Evolutionary conservation across 2,113 vertebrate genomes (phyloP), one percentile per base, ranked within the genome.

Genomic region (Fregata magnificens): DNA sequence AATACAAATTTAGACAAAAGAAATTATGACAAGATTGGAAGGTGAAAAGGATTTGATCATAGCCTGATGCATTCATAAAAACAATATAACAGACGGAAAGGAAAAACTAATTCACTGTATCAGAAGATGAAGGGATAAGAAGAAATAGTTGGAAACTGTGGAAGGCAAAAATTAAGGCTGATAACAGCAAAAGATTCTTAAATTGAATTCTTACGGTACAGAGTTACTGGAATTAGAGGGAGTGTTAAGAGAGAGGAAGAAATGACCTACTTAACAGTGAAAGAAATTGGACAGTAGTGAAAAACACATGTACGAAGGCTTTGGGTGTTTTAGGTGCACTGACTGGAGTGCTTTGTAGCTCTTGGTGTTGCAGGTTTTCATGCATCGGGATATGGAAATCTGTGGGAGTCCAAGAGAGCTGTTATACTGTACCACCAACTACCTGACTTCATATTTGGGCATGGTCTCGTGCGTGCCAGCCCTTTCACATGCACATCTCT

Each of bases 91-190:
- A 76, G 55, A 88, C 40, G 9, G 72, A 93, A 93, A 77, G 32
- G 24, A 88, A 80, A 85, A 94, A 50, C 9, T 87, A 90, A 90
- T 82, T 92, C 72, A 36, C n/a, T 81, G 15, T 67, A 55, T 74
- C 69, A 59, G 42, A 90, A 94, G 79, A 81, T 83, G 67, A 93
- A 90, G 17, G 82, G 72, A 92, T 93, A 92, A 92, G 52, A 94
- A 82, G 26, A 90, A 93, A 63, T 49, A 76, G 78, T 56, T 89
- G 31, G 84, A 95, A 91, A 78, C 15, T 72, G 24, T 67, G 44
- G 40, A 78, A 86, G 16, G 21, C 29, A 84, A 91, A 94, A 86
- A 67, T 56, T 84, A 78, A 74, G 25, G 50, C 2, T 84, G 82
- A 95, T 92, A 86, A 25, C 26, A 74, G 71, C 25, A 81, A 94